Percentiles rank a stretch among this genome's conserved stretches.
These are phyloP conservation scores for Anoplopoma fimbria DNA, from an alignment of 2,113 vertebrate species.

Conservation along the genomic window DNA sequence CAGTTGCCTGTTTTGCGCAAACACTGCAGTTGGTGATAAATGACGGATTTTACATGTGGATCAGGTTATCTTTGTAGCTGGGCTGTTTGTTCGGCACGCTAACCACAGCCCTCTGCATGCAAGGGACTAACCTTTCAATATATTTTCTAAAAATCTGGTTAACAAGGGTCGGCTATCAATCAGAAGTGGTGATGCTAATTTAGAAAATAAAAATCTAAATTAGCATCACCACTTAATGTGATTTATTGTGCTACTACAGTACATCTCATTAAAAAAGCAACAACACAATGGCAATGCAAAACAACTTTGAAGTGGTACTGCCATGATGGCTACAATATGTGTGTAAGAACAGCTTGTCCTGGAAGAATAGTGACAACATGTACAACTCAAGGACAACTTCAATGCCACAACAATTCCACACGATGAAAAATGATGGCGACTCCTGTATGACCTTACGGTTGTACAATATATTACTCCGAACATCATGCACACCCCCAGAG, in stretches of 20 bases:
- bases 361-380: constrained; percentile 8
- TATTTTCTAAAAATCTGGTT: no score
- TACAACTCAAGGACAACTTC: constrained; percentile 37
- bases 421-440: constrained; percentile 30
- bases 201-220: not conserved
- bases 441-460: not conserved
- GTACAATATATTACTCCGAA: constrained; percentile 18
- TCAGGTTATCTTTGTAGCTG: not conserved
- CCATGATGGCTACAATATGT: not conserved
- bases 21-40: no score
- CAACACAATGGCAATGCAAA: not conserved
- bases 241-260: not conserved
- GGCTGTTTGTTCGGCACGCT: not conserved
- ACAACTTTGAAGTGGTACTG: not conserved
- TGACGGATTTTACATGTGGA: not conserved
- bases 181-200: no score
- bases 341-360: constrained; percentile 8
- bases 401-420: constrained; percentile 27
- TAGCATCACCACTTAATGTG: not conserved
- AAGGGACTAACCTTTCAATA: not conserved
- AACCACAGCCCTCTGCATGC: not conserved
- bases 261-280: not conserved
- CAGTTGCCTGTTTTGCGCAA: no score
- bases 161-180: not conserved
- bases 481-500: constrained; percentile 3